Evolutionary conservation across 1,140 invertebrate species (phyloP).

Genomic region (Lerema accius): DNA sequence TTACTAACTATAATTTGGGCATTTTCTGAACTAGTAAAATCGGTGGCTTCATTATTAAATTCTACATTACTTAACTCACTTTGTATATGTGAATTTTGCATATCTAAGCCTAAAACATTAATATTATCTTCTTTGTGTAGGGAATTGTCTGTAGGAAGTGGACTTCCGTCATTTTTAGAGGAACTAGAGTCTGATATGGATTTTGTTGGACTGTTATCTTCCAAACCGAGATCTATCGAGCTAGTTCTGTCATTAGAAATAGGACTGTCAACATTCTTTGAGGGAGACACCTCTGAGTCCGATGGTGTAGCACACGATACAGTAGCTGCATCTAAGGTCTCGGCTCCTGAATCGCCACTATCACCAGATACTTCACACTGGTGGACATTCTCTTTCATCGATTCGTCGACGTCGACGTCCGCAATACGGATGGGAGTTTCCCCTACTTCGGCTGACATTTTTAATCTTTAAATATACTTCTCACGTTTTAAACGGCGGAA

Average conservation of each 20-base stretch:
- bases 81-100: not conserved
- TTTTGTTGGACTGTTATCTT: constrained; percentile 7
- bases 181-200: constrained; percentile 1
- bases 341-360: constrained; percentile 61
- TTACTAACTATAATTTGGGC: not conserved
- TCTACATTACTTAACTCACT: not conserved
- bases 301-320: constrained; percentile 41
- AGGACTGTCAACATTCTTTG: constrained; percentile 36
- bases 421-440: constrained; percentile 52
- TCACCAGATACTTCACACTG: constrained; percentile 51
- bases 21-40: not conserved
- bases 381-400: constrained; percentile 50
- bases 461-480: constrained; percentile 35
- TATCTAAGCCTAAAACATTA: not conserved
- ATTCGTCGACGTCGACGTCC: constrained; percentile 53
- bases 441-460: constrained; percentile 54
- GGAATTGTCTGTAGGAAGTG: constrained; percentile 3
- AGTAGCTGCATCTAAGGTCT: constrained; percentile 48
- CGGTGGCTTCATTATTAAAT: not conserved
- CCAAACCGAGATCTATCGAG: not conserved
- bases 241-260: constrained; percentile 13
- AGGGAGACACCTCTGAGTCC: constrained; percentile 48
- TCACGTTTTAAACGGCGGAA: constrained; percentile 40
- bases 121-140: not conserved
- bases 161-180: not conserved